These are phyloP conservation scores for Amphilophus citrinellus DNA, from an alignment of 2,113 vertebrate genomes.

Conservation along the genomic window DNA sequence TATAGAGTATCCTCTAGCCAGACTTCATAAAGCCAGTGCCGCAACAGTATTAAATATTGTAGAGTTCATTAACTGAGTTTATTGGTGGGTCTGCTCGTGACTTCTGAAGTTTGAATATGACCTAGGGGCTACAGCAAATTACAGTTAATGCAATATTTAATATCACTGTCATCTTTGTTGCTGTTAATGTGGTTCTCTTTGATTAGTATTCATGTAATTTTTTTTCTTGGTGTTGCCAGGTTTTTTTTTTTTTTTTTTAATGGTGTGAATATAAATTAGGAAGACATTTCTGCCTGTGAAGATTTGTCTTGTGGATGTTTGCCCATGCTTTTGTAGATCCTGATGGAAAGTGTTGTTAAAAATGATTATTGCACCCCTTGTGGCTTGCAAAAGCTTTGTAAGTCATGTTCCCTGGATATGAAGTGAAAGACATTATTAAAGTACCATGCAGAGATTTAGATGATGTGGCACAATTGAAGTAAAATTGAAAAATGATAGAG, in stretches of 20 bases:
- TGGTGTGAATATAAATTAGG: conserved; percentile 24
- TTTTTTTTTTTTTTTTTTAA: conserved; percentile 23
- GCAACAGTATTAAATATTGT: conserved; percentile 62
- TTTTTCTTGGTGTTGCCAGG: conserved; percentile 19
- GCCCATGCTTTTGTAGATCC: conserved; percentile 15
- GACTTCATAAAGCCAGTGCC: conserved; percentile 60
- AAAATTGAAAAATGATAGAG: conserved; percentile 3
- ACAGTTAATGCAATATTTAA: conserved; percentile 65
- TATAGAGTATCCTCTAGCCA: conserved; percentile 57
- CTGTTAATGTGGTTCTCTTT: conserved; percentile 52
- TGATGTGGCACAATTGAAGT: background rate
- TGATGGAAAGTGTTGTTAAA: conserved; percentile 22
- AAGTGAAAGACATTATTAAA: conserved; percentile 8
- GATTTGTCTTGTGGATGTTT: conserved; percentile 23
- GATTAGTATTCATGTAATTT: conserved; percentile 54
- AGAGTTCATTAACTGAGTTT: conserved; percentile 72
- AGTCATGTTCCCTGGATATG: background rate
- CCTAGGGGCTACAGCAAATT: conserved; percentile 63
- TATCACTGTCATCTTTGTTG: conserved; percentile 56
- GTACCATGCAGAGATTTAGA: background rate
- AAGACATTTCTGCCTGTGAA: conserved; percentile 5
- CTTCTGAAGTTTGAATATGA: conserved; percentile 54
- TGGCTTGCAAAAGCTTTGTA: background rate
- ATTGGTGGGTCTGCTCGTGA: conserved; percentile 57
- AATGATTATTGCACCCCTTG: conserved; percentile 9